phyloP scores from a whole-genome alignment of 2,888 invertebrate species.

The Lochmaea capreae region DNA sequence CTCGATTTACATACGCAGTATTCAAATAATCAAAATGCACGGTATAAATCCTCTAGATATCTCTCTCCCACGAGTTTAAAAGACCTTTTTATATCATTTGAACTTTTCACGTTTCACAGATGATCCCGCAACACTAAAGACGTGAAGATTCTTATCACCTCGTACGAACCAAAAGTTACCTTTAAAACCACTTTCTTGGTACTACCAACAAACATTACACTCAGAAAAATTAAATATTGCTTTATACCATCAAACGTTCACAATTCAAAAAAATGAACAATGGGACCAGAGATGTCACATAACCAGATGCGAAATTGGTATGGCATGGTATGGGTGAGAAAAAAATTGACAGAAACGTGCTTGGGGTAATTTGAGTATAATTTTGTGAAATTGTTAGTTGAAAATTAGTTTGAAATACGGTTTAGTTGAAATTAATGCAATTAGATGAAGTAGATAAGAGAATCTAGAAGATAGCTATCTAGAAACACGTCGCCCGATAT shows the following conservation, averaged over 20 bases:
- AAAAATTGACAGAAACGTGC: no score
- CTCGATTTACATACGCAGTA: conserved; percentile 37
- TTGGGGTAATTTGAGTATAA: no score
- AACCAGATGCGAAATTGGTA: no score
- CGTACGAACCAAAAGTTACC: conserved; percentile 36
- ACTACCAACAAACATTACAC: conserved; percentile 11
- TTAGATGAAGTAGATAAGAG: no score
- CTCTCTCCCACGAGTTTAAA: conserved; percentile 55
- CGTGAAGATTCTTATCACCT: conserved; percentile 51
- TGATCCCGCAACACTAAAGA: conserved; percentile 50
- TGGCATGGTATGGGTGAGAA: no score
- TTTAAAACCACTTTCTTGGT: conserved; percentile 33
- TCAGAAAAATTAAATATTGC: neutral
- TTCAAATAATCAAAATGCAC: conserved; percentile 43
- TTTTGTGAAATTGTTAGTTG: no score
- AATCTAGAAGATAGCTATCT: no score
- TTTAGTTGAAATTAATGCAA: no score
- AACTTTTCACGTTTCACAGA: conserved; percentile 54
- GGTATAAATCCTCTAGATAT: conserved; percentile 33
- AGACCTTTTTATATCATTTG: conserved; percentile 53
- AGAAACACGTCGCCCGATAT: no score
- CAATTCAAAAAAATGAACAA: no score
- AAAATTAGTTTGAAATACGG: no score
- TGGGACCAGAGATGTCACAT: no score
- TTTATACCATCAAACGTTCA: neutral